Evolutionary conservation across 2,888 invertebrate species (phyloP), one percentile per base, ranked within the genome.

Genomic region (Hemicrepidius hirtus): DNA sequence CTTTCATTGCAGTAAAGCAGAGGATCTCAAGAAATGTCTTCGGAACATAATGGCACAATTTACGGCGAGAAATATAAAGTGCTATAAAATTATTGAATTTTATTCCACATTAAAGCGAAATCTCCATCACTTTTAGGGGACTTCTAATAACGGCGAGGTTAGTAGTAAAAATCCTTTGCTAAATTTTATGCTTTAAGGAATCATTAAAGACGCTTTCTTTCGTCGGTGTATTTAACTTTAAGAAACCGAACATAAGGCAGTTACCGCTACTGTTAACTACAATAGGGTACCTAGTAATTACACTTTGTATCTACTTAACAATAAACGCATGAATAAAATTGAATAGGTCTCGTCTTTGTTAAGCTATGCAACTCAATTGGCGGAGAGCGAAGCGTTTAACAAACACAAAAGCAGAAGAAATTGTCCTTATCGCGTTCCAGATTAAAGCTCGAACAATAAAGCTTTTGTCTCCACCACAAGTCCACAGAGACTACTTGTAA

Each of bases 21-120:
- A 67, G 49, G 50, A 66, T 55, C 55, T 73, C 78, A 77, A 78
- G 79, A 81, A 83, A 83, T 82, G 80, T 81, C 81, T 81, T 77
- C 78, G 80, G 80, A 79, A 83, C 82, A 83, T 84, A 85, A 84
- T 84, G 80, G 83, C 82, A 79, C 83, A 82, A 84, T 84, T 83
- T 82, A 80, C 82, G 79, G 78, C 78, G 78, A 80, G 82, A 84
- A 83, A 83, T 80, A 83, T 84, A 84, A 85, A 85, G 84, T 83
- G 84, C 83, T 83, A 80, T 84, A 83, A 84, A 85, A 85, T 85
- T 84, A 84, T 84, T 81, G 84, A 83, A 83, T 83, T 84, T 84
- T 84, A 83, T 83, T 83, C 82, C 80, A 76, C 77, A 79, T 79
- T 83, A 81, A 83, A 83, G 59, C 59, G 50, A 69, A 73, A 71